Base-by-base conservation (phyloP, 2,888 invertebrate genomes). In the Acleris emargana region DNA sequence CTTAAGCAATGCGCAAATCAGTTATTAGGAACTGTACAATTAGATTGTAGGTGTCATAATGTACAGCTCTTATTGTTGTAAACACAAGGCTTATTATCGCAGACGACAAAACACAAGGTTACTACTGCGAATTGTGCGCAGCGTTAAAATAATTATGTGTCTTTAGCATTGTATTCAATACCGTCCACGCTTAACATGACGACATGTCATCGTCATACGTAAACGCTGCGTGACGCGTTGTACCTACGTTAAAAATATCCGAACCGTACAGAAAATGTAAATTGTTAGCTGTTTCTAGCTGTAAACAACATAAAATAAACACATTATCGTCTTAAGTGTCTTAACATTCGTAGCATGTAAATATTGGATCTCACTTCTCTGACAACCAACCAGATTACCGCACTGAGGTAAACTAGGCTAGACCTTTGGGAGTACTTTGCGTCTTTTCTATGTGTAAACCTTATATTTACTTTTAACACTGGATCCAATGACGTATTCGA, bases 101-200 rank as follows among this genome's bases (percentile, higher is more conserved):
- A 61, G 25, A 42, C 49, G 66, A 52, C 66, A 57, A 60, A 51
- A 28, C 57, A 25, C 66, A 67, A 52, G 64, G 58, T 54, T 60
- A 55, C 50, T 52, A 17, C 51, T 17, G 67, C 70, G 68, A 73
- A 76, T 79, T 79, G 79, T 78, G 78, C 72, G 71, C 67, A 32
- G 64, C 61, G 63, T 61, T 51, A 72, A 73, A 73, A 71, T 71
- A 70, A 76, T 78, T 71, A 72, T 62, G 62, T 60, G 59, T 71
- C 72, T 73, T 72, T 73, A 73, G 68, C 60, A 76, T 76, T 78
- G 72, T 75, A 72, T 76, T 74, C 71, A 76, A 74, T 72, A 71
- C 69, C 72, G 68, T 72, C 73, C 70, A 74, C 75, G 67, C 64
- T 51, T n/a, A 50, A 62, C n/a, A 58, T 57, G 66, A 58, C 47